These are phyloP conservation scores for Calliphora vicina DNA, from an alignment of 1,140 invertebrate species.

Conservation along the genomic window DNA sequence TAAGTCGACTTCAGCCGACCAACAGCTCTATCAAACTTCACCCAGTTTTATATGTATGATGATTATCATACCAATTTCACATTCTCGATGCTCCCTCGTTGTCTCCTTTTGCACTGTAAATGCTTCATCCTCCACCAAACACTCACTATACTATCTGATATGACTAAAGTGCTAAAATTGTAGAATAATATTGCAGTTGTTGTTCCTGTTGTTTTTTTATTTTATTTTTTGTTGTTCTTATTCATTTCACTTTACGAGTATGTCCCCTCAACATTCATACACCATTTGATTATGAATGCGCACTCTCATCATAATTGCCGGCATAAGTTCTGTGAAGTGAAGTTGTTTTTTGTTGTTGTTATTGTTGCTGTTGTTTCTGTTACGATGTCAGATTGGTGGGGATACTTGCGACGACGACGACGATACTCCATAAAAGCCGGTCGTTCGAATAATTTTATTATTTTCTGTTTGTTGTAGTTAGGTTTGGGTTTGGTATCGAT, in stretches of 20 bases:
- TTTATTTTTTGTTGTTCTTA: background rate
- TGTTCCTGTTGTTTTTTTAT: background rate
- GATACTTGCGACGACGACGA: background rate
- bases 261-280: background rate
- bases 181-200: background rate
- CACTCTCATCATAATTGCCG: conserved; percentile 34
- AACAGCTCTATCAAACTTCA: conserved; percentile 1
- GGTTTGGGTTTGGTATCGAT: background rate
- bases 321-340: conserved; percentile 33
- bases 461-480: background rate
- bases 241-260: conserved; percentile 1
- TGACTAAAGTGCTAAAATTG: conserved; percentile 30
- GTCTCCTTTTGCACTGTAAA: background rate
- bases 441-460: background rate
- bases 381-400: background rate
- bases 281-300: conserved; percentile 31
- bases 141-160: background rate
- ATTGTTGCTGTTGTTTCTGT: background rate
- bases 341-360: conserved; percentile 20
- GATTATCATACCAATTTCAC: conserved; percentile 1
- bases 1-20: background rate
- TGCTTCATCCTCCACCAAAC: background rate
- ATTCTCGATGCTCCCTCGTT: background rate
- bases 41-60: conserved; percentile 12
- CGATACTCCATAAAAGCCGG: background rate